These are phyloP conservation scores for Perithous albicinctus DNA, from an alignment of 2,888 invertebrate species.

Conservation along the genomic window DNA sequence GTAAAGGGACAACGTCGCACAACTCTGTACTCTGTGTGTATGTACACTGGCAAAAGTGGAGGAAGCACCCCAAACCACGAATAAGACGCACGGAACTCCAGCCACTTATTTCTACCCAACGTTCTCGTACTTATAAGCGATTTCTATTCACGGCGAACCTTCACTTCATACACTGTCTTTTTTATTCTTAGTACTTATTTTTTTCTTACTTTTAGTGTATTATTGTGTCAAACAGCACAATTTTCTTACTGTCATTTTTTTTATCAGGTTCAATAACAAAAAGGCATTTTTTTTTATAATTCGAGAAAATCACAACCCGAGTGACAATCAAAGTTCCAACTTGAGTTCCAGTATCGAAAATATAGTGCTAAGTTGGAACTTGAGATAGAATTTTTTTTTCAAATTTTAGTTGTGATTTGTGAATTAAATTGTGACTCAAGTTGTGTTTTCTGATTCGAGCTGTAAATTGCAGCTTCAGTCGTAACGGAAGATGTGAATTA, in stretches of 20 bases:
- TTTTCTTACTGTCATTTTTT: neutral
- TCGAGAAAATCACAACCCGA: too few species aligned
- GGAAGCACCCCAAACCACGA: conserved; percentile 30
- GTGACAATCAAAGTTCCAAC: too few species aligned
- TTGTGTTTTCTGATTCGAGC: too few species aligned
- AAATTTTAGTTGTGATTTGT: too few species aligned
- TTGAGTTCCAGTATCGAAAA: too few species aligned
- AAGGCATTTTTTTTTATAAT: too few species aligned
- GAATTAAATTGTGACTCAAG: too few species aligned
- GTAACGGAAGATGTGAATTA: too few species aligned
- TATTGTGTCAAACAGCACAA: conserved; percentile 1
- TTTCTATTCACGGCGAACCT: conserved; percentile 39
- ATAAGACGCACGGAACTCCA: conserved; percentile 38
- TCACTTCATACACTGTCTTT: neutral
- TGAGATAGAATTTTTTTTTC: too few species aligned
- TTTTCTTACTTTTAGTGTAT: conserved; percentile 1
- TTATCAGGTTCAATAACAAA: neutral
- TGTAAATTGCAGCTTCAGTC: too few species aligned
- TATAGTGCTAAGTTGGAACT: too few species aligned
- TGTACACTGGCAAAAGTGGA: neutral
- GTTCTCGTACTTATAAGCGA: conserved; percentile 42
- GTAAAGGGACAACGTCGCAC: conserved; percentile 25
- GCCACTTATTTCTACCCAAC: conserved; percentile 53
- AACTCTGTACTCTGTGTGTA: conserved; percentile 17
- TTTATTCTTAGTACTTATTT: neutral